Conservation (phyloP, 2,888 invertebrate genomes). For the Priocnemis perturbator region DNA sequence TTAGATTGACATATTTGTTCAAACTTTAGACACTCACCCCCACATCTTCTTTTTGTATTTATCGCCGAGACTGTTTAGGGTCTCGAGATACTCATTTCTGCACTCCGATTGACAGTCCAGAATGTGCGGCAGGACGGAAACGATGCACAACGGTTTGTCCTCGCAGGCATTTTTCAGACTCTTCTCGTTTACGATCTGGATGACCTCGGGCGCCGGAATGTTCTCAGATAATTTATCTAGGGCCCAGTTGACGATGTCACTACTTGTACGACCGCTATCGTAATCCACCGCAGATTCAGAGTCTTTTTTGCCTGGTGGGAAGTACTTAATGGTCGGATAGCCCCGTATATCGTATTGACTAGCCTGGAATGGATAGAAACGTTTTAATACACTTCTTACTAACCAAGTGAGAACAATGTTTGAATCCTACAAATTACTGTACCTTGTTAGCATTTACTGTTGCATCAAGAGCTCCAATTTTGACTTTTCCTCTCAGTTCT, state of each 20-base stretch:
- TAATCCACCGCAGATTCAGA: conserved; percentile 86
- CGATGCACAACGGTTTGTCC: conserved; percentile 91
- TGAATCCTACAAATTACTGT: conserved; percentile 12
- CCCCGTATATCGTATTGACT: conserved; percentile 91
- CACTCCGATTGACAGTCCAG: conserved; percentile 96
- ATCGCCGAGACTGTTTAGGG: conserved; percentile 86
- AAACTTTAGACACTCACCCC: conserved; percentile 81
- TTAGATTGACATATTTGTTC: too few species aligned
- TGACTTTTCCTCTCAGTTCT: conserved; percentile 96
- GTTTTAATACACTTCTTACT: conserved; percentile 7
- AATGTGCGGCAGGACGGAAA: conserved; percentile 95
- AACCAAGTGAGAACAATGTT: background rate
- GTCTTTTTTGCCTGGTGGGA: conserved; percentile 85
- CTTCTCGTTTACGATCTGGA: conserved; percentile 80
- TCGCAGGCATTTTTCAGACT: conserved; percentile 87
- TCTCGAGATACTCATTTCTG: conserved; percentile 88
- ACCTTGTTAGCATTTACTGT: conserved; percentile 89
- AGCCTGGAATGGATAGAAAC: conserved; percentile 74
- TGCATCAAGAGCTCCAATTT: conserved; percentile 97
- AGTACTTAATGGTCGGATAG: conserved; percentile 97
- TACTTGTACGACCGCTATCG: conserved; percentile 92
- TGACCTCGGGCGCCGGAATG: conserved; percentile 91
- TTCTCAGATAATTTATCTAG: conserved; percentile 90
- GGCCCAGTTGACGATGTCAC: conserved; percentile 94
- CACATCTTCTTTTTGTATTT: conserved; percentile 96